A percentile compares a stretch with the other conserved stretches of the same genome.
Conservation (phyloP, 2,888 invertebrate species). For the Muschampia plurimacula region DNA sequence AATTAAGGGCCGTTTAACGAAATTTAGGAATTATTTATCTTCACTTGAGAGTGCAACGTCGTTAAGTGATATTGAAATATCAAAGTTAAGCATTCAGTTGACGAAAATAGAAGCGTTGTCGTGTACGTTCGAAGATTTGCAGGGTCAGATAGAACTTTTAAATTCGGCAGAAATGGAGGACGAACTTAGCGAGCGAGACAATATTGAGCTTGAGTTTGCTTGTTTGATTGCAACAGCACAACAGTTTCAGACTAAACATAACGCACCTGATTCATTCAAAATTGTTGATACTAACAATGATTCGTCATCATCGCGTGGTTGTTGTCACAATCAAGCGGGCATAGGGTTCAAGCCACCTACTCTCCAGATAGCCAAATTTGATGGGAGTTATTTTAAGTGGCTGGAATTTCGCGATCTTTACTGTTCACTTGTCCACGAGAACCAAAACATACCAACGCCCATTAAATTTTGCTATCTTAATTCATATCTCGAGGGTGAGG, state of each 20-base stretch:
- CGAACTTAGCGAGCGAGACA: slow-evolving; percentile 12
- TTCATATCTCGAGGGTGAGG: slow-evolving; percentile 19
- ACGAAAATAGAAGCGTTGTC: slow-evolving; percentile 14
- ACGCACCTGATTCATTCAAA: neutral
- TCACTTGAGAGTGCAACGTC: neutral
- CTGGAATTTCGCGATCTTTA: slow-evolving; percentile 15
- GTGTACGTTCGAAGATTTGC: slow-evolving; percentile 11
- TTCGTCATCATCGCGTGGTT: neutral
- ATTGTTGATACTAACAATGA: neutral
- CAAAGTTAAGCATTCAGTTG: slow-evolving; percentile 14
- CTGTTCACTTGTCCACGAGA: slow-evolving; percentile 17
- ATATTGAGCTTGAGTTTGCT: slow-evolving; percentile 19
- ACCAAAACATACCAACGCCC: slow-evolving; percentile 15
- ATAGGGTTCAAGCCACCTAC: slow-evolving; percentile 17
- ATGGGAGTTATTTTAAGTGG: slow-evolving; percentile 16
- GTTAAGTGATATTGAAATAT: neutral
- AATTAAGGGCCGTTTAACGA: slow-evolving; percentile 33
- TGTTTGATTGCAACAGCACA: slow-evolving; percentile 20
- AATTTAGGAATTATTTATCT: slow-evolving; percentile 25
- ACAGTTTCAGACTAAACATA: slow-evolving; percentile 6
- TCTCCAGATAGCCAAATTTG: slow-evolving; percentile 15
- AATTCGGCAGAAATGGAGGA: slow-evolving; percentile 15
- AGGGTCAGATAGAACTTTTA: slow-evolving; percentile 25
- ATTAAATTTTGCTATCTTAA: slow-evolving; percentile 18
- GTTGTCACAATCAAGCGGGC: slow-evolving; percentile 7